These are phyloP conservation scores for Turnix velox DNA, from an alignment of 2,113 vertebrate genomes.

Conservation along the genomic window DNA sequence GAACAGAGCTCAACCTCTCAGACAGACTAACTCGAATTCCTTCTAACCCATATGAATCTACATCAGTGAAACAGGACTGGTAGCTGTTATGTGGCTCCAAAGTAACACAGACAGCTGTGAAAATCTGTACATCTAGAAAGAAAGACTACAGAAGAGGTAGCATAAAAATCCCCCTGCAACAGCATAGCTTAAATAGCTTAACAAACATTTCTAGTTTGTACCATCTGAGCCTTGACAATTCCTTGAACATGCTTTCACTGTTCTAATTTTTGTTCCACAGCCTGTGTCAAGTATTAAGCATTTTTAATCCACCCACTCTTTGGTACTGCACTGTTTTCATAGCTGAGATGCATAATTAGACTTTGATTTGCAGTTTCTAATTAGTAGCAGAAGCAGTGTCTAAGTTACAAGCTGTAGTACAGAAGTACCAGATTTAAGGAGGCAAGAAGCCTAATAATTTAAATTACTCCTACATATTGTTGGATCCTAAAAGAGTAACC, in stretches of 20 bases:
- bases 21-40: background rate
- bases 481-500: background rate
- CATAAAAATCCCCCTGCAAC: background rate
- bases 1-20: background rate
- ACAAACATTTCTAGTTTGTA: background rate
- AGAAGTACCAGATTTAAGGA: conserved; percentile 20
- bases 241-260: background rate
- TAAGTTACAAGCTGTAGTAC: conserved; percentile 18
- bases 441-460: background rate
- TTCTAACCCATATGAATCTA: background rate
- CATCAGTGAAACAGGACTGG: background rate
- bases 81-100: background rate
- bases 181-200: background rate
- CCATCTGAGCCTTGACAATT: background rate
- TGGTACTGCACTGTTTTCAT: background rate
- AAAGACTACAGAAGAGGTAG: background rate
- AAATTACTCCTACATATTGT: background rate
- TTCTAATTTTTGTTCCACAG: conserved; percentile 6
- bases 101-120: background rate
- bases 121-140: background rate
- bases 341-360: conserved; percentile 12
- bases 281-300: background rate
- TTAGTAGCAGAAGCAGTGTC: conserved; percentile 29
- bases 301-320: conserved; percentile 28
- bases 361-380: conserved; percentile 52